These are phyloP conservation scores for Apodemia duryi DNA, from an alignment of 2,888 invertebrate species.

Conservation along the genomic window DNA sequence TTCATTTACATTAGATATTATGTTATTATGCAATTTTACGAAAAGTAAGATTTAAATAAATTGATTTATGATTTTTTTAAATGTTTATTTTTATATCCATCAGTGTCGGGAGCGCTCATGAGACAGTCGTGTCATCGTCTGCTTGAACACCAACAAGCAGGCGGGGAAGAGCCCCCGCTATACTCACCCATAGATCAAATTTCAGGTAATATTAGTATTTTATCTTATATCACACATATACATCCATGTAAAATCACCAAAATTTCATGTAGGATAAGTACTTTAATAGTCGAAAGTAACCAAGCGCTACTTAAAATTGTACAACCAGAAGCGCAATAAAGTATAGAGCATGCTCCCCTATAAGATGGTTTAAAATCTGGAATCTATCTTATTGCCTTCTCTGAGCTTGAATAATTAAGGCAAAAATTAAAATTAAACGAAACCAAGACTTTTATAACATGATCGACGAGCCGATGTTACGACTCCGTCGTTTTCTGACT, in stretches of 20 bases:
- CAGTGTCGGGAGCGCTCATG: constrained; percentile 77
- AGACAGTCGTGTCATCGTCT: constrained; percentile 78
- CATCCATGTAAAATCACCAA: constrained; percentile 2
- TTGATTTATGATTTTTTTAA: constrained; percentile 19
- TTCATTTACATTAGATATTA: no score
- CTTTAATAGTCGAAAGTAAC: no score
- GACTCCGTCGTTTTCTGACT: no score
- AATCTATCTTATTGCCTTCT: no score
- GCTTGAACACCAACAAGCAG: constrained; percentile 76
- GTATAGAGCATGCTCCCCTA: background rate
- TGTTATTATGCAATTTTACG: no score
- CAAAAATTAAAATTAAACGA: background rate
- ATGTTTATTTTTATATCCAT: constrained; percentile 19
- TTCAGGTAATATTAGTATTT: constrained; percentile 59
- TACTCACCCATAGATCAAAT: constrained; percentile 75
- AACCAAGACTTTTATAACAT: no score
- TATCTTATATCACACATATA: constrained; percentile 8
- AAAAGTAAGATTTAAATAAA: no score
- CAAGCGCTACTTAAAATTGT: background rate
- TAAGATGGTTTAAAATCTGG: background rate
- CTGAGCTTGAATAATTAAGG: no score
- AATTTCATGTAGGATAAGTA: no score
- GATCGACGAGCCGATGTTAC: no score
- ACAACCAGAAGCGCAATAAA: background rate
- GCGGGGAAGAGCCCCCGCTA: constrained; percentile 71